These are phyloP conservation scores for Heterohyrax brucei DNA, from an alignment of 2,797 vertebrate species.

Conservation along the genomic window DNA sequence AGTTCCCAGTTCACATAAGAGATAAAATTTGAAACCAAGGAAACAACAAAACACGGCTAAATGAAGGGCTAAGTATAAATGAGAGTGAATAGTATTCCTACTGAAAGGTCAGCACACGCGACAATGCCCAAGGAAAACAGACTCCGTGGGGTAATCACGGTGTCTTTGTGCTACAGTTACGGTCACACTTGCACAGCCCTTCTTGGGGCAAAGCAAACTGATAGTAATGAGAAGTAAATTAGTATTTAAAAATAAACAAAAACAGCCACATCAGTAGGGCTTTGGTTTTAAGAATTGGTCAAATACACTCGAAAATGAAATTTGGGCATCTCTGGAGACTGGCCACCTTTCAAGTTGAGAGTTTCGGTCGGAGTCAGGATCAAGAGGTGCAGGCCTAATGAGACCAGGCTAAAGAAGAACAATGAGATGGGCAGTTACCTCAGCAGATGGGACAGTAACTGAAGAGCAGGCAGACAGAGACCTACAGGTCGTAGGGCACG, in stretches of 20 bases:
- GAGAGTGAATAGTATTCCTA: slow-evolving; percentile 21
- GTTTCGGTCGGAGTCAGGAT: background rate
- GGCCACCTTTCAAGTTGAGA: background rate
- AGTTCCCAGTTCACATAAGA: slow-evolving; percentile 68
- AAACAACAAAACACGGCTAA: slow-evolving; percentile 66
- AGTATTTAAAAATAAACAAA: slow-evolving; percentile 23
- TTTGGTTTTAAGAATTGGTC: background rate
- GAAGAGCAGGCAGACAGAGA: background rate
- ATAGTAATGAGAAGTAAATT: slow-evolving; percentile 45
- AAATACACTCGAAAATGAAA: background rate
- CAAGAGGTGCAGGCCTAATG: background rate
- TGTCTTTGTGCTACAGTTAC: background rate
- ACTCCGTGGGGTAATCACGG: background rate
- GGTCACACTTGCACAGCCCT: slow-evolving; percentile 6
- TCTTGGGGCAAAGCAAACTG: background rate
- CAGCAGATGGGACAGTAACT: background rate
- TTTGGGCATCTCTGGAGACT: background rate
- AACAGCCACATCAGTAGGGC: background rate
- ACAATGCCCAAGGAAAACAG: slow-evolving; percentile 9
- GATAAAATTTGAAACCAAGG: slow-evolving; percentile 79
- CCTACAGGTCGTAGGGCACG: background rate
- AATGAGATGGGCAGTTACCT: background rate
- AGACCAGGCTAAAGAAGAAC: background rate
- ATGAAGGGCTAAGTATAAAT: slow-evolving; percentile 67
- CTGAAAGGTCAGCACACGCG: slow-evolving; percentile 50